phyloP scores from a whole-genome alignment of 2,797 vertebrate species.

The Sarcoramphus papa region DNA sequence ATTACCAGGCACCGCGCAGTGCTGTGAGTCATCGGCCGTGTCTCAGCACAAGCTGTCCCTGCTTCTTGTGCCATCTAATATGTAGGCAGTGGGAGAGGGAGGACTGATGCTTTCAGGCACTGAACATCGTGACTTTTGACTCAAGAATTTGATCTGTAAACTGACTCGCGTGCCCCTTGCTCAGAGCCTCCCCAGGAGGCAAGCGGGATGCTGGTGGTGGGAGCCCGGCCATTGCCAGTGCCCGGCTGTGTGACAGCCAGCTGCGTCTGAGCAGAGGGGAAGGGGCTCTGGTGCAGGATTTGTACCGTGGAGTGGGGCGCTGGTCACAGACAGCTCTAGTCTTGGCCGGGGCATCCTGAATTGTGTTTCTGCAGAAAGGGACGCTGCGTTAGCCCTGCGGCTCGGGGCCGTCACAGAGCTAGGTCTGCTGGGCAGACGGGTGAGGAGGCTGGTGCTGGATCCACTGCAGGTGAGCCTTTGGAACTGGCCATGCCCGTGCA shows the following conservation, averaged over 20 bases:
- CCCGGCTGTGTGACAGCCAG: not conserved
- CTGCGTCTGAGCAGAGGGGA: not conserved
- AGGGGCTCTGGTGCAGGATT: not conserved
- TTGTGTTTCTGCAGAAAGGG: not conserved
- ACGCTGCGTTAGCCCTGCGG: not conserved
- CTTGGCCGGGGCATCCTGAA: not conserved
- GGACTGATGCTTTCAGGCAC: not conserved
- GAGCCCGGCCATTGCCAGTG: not conserved
- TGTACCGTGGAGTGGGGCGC: rapidly evolving
- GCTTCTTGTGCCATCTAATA: not conserved
- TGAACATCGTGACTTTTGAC: not conserved
- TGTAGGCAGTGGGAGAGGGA: not conserved
- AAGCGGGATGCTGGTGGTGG: rapidly evolving
- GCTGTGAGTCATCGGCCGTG: rapidly evolving
- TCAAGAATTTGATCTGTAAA: rapidly evolving
- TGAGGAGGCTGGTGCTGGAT: not conserved
- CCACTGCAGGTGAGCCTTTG: not conserved
- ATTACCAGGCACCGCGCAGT: rapidly evolving
- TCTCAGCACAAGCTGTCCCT: not conserved
- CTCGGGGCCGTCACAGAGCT: rapidly evolving
- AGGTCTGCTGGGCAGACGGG: not conserved
- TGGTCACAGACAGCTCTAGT: not conserved
- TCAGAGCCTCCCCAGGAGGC: not conserved
- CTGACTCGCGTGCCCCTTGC: rapidly evolving
- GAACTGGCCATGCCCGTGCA: rapidly evolving